Base-by-base conservation (phyloP, 2,113 vertebrate species). In the Lepus americanus region DNA sequence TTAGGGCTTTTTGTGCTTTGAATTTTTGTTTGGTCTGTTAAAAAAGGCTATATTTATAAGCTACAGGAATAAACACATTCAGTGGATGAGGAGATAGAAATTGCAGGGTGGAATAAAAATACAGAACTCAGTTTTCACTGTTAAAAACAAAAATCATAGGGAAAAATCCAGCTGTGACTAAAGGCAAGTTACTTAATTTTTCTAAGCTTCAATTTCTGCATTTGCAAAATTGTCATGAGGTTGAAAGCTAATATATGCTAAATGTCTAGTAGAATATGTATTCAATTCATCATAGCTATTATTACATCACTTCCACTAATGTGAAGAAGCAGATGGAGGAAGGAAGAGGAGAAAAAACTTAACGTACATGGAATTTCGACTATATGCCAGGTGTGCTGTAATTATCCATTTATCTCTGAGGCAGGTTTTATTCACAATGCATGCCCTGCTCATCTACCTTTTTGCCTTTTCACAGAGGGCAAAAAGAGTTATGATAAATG, bases 161-260 rank as follows among this genome's bases (percentile, higher is more conserved):
- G 22, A 73, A 69, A 92, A 78, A 80, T 27, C 33, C 51, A 94
- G 39, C 64, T 85, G 67, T 39, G 78, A 92, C 74, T 85, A 63
- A 14, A 92, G n/a, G 85, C 33, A 87, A 94, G n/a, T 63, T 96
- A 69, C 55, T 92, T 87, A 92, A 36, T 90, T 84, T 92, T 94
- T 84, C 61, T 85, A 82, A 87, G 76, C 55, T 92, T 96, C 64
- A 72, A 17, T 85, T 90, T 95, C 59, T 79, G 33, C 44, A 86
- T 92, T 97, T 88, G 59, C 19, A 82, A 94, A 81, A 81, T 80
- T 90, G 84, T 95, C 81, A 73, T 59, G 72, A 86, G 81, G 66
- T 85, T 89, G 87, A 96, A 95, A 96, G 81, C 31, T 97, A 96
- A 92, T 86, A 27, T 64, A 69, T 67, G 87, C 36, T 96, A 53